phyloP scores from a whole-genome alignment of 2,888 invertebrate genomes.

The Reticulitermes lucifugus region DNA sequence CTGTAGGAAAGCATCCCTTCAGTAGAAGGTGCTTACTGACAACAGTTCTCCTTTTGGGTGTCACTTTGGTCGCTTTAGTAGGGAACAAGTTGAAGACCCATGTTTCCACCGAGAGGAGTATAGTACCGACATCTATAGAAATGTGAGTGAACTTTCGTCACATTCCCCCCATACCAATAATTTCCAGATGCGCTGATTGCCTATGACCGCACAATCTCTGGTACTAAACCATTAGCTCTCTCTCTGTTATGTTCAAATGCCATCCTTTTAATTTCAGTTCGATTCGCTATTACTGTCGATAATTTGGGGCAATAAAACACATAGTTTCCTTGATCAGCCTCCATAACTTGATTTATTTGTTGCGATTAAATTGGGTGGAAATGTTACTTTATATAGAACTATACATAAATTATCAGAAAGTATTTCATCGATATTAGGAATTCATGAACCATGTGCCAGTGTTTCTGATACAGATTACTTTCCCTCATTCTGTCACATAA shows the following conservation, averaged over 20 bases:
- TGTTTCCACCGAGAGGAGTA: no score
- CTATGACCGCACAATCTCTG: constrained; percentile 25
- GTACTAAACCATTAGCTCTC: not conserved
- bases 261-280: not conserved
- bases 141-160: not conserved
- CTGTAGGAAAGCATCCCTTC: no score
- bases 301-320: not conserved
- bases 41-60: no score
- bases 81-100: no score
- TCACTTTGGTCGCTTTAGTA: no score
- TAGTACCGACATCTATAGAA: not conserved
- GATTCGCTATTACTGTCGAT: not conserved
- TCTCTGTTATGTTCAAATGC: no score
- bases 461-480: no score
- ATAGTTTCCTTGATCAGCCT: not conserved
- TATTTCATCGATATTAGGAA: not conserved
- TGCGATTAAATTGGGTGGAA: not conserved
- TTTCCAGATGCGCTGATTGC: constrained; percentile 13
- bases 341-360: not conserved
- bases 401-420: not conserved
- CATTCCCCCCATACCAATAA: not conserved
- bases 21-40: no score
- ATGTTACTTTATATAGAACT: not conserved
- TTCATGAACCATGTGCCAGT: no score
- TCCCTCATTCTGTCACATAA: no score